Percentiles rank a stretch among this genome's conserved stretches.
Conservation (phyloP, 2,888 invertebrate species). For the Petrolisthes manimaculis region DNA sequence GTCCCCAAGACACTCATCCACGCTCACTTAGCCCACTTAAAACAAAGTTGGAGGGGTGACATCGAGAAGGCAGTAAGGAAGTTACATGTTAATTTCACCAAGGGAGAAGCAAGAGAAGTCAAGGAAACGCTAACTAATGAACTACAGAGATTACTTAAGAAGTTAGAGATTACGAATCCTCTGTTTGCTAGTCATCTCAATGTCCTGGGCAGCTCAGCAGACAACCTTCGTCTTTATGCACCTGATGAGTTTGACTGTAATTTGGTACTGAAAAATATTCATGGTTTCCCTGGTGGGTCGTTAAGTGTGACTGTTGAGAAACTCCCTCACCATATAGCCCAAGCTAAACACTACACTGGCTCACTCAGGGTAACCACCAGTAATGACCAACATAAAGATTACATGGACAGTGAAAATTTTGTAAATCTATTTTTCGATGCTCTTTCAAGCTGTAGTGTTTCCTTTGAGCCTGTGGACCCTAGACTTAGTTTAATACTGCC, state of each 20-base stretch:
- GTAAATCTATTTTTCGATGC: not conserved
- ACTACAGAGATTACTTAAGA: not conserved
- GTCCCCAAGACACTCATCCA: not conserved
- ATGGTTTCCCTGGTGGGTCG: slow-evolving; percentile 20
- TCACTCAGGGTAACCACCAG: not conserved
- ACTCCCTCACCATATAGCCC: not conserved
- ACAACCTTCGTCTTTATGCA: slow-evolving; percentile 24
- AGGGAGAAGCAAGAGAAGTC: slow-evolving; percentile 18
- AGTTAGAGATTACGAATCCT: not conserved
- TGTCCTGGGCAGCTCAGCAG: slow-evolving; percentile 30
- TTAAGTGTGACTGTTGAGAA: not conserved
- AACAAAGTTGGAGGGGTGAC: not conserved
- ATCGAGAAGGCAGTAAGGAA: slow-evolving; percentile 17
- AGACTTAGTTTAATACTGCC: not conserved
- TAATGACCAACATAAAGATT: not conserved
- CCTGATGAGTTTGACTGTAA: slow-evolving; percentile 45
- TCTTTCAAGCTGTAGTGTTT: not conserved
- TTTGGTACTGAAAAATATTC: slow-evolving; percentile 14
- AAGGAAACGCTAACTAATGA: not conserved
- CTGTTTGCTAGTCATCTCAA: slow-evolving; percentile 17
- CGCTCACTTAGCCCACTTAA: slow-evolving; percentile 14
- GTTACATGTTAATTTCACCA: slow-evolving; percentile 20
- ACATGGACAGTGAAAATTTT: not conserved
- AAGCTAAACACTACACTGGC: not conserved
- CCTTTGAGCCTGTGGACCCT: not conserved